Base-by-base conservation (phyloP, 2,888 invertebrate genomes). In the Siphlonurus alternatus region DNA sequence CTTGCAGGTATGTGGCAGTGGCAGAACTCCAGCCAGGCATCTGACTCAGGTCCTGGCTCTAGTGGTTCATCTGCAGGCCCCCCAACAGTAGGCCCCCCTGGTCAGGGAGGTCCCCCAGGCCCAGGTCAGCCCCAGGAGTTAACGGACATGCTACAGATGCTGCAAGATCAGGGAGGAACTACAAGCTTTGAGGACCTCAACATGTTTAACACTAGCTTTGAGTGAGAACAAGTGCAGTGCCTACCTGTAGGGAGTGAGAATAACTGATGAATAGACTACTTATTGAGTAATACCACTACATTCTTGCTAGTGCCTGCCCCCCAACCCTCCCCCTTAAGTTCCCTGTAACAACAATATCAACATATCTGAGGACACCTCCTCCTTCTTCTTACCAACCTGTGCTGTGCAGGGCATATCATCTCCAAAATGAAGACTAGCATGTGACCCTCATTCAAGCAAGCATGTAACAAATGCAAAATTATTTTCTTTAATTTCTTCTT, bases 121-220 rank as follows among this genome's bases (percentile, higher is more conserved):
- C 68, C 68, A 68, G 65, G 64, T 54, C 85, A 85, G 70, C 85
- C 85, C 5, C 88, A 87, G 71, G 93, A 93, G 78, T 82, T 93
- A 65, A 88, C 91, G 19, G 93, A 94, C 72, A 93, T 94, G 93
- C 79, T 94, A 71, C 93, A 93, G 77, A 93, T 94, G 85, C 78
- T 94, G 65, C 80, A 79, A 65, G 90, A 93, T 77, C 90, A 90
- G 74, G 85, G 87, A 71, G 88, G 86, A 62, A 81, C 89, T 65
- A 72, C 74, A 18, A 86, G 89, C 25, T 93, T 93, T 75, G 93
- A 93, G 75, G 93, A 93, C 76, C 81, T 93, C 71, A 89, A 88
- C 73, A 93, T 93, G 92, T 93, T 93, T 76, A 92, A 88, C 74
- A 86, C 90, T 70, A 83, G 81, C 70, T 88, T 87, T 72, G 87